Evolutionary conservation across 1,140 invertebrate genomes (phyloP).

Genomic region (Oryctes rhinoceros): DNA sequence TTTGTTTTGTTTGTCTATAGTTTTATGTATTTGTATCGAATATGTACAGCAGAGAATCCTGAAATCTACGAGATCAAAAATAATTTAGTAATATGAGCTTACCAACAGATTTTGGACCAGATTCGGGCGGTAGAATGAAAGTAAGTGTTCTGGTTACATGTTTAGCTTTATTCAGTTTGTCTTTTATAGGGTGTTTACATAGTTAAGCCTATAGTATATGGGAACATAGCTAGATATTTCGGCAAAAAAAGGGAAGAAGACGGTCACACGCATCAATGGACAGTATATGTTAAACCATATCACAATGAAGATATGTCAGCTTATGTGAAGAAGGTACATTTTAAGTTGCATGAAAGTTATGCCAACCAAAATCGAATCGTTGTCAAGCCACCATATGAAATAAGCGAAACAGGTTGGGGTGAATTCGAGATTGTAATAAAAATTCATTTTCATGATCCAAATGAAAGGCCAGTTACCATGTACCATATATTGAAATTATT

Average conservation of each 20-base stretch:
- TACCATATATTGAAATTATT: conserved; percentile 97
- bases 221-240: conserved; percentile 95
- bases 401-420: conserved; percentile 99
- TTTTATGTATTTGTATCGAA: too few relatives aligned
- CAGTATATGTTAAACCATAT: conserved; percentile 96
- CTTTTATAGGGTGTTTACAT: conserved; percentile 82
- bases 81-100: conserved; percentile 65
- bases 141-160: conserved; percentile 60
- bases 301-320: conserved; percentile 92
- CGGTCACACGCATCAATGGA: conserved; percentile 99
- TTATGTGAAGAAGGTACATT: conserved; percentile 97
- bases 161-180: conserved; percentile 43
- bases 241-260: conserved; percentile 98
- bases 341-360: conserved; percentile 98
- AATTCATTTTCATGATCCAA: conserved; percentile 97
- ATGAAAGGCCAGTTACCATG: conserved; percentile 93
- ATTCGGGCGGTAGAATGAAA: conserved; percentile 82
- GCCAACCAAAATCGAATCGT: conserved; percentile 92
- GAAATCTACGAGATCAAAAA: not conserved
- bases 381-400: conserved; percentile 95
- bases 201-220: conserved; percentile 96
- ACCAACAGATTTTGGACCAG: conserved; percentile 80
- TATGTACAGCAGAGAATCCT: too few relatives aligned
- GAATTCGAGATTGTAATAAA: conserved; percentile 99
- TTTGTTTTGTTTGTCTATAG: too few relatives aligned